phyloP scores from a whole-genome alignment of 2,888 invertebrate species.

The Siphlonurus alternatus region DNA sequence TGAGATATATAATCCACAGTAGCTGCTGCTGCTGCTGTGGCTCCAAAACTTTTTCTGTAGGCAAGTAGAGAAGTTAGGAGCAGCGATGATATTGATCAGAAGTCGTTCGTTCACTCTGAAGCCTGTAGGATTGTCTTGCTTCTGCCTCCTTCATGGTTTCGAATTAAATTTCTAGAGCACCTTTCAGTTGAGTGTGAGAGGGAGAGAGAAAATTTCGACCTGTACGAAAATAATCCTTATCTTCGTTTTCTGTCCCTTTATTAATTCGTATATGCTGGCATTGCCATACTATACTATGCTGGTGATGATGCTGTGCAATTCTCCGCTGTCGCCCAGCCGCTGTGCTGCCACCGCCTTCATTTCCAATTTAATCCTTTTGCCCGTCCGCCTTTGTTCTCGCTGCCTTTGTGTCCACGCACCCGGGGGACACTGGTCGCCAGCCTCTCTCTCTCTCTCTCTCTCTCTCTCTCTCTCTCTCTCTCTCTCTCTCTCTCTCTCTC shows the following conservation, averaged over 20 bases:
- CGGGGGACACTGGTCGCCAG: no score
- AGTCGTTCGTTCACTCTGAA: no score
- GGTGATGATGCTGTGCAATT: background rate
- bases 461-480: background rate
- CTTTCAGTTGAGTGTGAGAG: background rate
- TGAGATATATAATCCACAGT: no score
- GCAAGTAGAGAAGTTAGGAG: no score
- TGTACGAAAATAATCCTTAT: background rate
- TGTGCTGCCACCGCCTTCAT: background rate
- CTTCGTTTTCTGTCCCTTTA: background rate
- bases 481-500: no score
- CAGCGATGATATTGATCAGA: background rate
- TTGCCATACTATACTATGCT: background rate
- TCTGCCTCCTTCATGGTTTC: background rate
- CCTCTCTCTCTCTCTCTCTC: background rate
- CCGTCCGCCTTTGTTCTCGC: background rate
- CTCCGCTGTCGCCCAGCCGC: background rate
- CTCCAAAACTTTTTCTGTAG: no score
- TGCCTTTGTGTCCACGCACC: background rate
- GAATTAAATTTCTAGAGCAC: background rate
- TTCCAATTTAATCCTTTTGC: constrained; percentile 2
- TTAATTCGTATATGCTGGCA: background rate
- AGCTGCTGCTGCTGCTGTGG: no score
- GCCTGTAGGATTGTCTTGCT: background rate
- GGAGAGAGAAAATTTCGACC: background rate